Evolutionary conservation across 2,888 invertebrate species (phyloP), one percentile per base, ranked within the genome.

Genomic region (Apodemia hepburni): DNA sequence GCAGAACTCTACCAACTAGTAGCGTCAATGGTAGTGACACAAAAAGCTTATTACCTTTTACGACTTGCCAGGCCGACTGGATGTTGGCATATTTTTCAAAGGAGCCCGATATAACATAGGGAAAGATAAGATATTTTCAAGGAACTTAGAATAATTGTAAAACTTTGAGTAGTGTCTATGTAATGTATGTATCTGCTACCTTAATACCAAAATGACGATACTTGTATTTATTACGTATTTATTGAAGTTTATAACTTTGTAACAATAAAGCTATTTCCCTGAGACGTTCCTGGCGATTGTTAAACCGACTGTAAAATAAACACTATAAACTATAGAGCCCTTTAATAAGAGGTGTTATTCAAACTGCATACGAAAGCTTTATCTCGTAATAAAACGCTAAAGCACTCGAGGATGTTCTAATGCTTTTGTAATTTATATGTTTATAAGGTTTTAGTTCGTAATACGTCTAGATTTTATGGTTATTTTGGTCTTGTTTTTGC

Each of bases 401-500:
- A 68, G 65, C 69, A 66, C 65, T 72, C 65, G 66, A 61, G 64
- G 66, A 61, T 63, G 65, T 63, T 69, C 63, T 65, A 69, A 70
- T 69, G 67, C 66, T 68, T 66, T 65, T 61, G 67, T 68, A 68
- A 70, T 69, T 69, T 71, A 71, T 69, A 69, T 70, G 67, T 70
- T 70, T 68, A 68, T 59, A 59, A 27, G 54, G 54, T 54, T 54
- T 45, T 54, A 54, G 54, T 27, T 54, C 54, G 54, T 54, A 54
- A 54, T 54, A 54, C 12, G 27, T 54, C 54, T 54, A 54, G 54
- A 54, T 54, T 54, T 54, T 27, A 27, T 54, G 27, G 54, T 22
- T 22, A 27, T 54, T 54, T 54, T 54, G 54, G 54, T 54, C 54
- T 27, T 54, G 54, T 54, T 54, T 27, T 27, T 15, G 54, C 54